Evolutionary conservation across 2,113 vertebrate genomes (phyloP), one percentile per base, ranked within the genome.

Genomic region (Xenus cinereus): DNA sequence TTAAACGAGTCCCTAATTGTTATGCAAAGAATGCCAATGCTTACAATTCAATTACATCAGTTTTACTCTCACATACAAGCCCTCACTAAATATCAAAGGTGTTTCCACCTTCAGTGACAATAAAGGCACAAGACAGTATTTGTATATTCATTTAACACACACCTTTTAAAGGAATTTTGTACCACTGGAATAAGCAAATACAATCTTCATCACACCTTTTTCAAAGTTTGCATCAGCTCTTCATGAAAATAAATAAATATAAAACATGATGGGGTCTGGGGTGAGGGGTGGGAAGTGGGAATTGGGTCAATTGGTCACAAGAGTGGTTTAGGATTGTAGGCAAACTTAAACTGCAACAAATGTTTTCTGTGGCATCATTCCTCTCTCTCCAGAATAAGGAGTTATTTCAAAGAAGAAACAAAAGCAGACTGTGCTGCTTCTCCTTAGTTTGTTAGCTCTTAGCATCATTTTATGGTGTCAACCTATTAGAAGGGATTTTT

Each of bases 401-500:
- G 41, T 87, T 89, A 81, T 92, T 93, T 94, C 30, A 13, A 66
- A 77, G 20, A 91, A 90, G 14, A 24, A 88, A 74, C 72, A 95
- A 93, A 89, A 95, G 19, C 39, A 39, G 33, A 46, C 84, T 91
- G 80, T 26, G 50, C 3, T 95, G 60, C 46, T 87, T 92, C 96
- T 89, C 87, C 57, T 90, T 89, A 88, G 88, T 92, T 93, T 94
- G 41, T 84, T 94, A 94, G 78, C 68, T 90, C 74, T 96, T 83
- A 91, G 60, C 74, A 97, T 90, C 41, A 71, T 97, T 98, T 97
- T 72, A 72, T 51, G 33, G 22, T 90, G 91, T 94, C 86, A 97
- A 24, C 56, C 45, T 94, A 90, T 92, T 96, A 97, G 79, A 94
- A 96, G 90, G 57, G 63, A 66, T 95, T 80, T 90, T 93, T 85